These are phyloP conservation scores for Tor tambroides DNA, from an alignment of 2,113 vertebrate species.

Conservation along the genomic window DNA sequence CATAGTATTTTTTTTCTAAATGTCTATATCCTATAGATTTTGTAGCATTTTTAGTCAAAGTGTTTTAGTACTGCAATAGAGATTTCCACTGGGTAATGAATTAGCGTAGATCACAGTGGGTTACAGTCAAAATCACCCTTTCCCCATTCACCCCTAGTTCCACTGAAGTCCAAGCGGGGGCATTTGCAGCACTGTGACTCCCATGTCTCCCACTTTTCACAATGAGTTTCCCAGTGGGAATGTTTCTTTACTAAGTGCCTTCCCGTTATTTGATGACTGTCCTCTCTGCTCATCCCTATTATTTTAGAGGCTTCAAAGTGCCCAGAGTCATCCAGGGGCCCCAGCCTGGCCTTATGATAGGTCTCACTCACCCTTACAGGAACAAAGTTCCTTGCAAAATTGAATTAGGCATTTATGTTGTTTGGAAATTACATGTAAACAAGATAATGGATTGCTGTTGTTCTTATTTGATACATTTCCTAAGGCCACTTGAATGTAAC, in stretches of 20 bases:
- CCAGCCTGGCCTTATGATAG: slow-evolving; percentile 63
- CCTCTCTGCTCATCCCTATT: slow-evolving; percentile 79
- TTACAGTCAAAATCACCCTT: slow-evolving; percentile 63
- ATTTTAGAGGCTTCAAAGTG: slow-evolving; percentile 81
- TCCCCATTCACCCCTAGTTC: slow-evolving; percentile 78
- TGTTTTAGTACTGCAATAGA: background rate
- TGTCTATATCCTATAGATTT: too few relatives aligned
- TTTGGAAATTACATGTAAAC: background rate
- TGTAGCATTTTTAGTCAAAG: background rate
- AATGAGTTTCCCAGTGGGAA: slow-evolving; percentile 66
- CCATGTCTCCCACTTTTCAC: slow-evolving; percentile 39
- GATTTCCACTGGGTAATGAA: background rate
- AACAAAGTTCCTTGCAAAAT: slow-evolving; percentile 60
- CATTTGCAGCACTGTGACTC: slow-evolving; percentile 35
- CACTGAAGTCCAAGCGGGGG: slow-evolving; percentile 73
- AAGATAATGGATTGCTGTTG: too few relatives aligned
- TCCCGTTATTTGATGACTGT: slow-evolving; percentile 78
- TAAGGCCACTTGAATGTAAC: background rate
- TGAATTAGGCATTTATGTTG: background rate
- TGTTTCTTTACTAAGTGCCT: slow-evolving; percentile 75
- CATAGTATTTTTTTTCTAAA: too few relatives aligned
- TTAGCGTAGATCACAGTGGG: background rate
- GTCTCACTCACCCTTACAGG: slow-evolving; percentile 62
- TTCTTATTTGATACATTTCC: background rate
- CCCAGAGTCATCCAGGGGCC: slow-evolving; percentile 58